phyloP scores from a whole-genome alignment of 2,113 vertebrate genomes.

The Corythoichthys haematopterus region DNA sequence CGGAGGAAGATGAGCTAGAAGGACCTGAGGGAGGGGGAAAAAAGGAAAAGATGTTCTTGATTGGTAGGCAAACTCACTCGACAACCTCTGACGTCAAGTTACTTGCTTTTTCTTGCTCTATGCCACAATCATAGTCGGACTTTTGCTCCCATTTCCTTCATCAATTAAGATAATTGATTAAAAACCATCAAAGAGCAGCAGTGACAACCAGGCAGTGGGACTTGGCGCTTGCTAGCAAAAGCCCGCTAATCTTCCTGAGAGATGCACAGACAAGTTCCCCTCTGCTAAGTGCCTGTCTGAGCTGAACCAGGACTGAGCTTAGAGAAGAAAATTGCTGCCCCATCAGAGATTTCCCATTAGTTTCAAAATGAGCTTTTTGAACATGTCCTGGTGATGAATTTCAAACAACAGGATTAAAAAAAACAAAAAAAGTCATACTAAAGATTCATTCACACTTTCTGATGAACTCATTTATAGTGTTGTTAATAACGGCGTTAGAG shows the following conservation, averaged over 20 bases:
- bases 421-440: too few relatives aligned
- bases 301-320: slow-evolving; percentile 18
- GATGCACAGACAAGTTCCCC: slow-evolving; percentile 22
- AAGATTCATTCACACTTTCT: neutral
- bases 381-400: neutral
- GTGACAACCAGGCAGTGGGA: slow-evolving; percentile 22
- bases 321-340: neutral
- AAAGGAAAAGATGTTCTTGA: slow-evolving; percentile 5
- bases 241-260: slow-evolving; percentile 36
- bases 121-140: slow-evolving; percentile 16
- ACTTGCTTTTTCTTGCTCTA: slow-evolving; percentile 31
- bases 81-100: slow-evolving; percentile 29
- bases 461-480: neutral
- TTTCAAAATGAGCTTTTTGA: neutral
- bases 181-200: slow-evolving; percentile 36
- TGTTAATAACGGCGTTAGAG: too few relatives aligned
- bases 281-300: slow-evolving; percentile 14
- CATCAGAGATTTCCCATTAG: neutral
- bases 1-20: neutral
- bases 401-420: neutral
- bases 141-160: slow-evolving; percentile 16
- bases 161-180: slow-evolving; percentile 53
- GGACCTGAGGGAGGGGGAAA: neutral
- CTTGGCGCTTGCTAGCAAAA: slow-evolving; percentile 7
- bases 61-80: too few relatives aligned